Evolutionary conservation across 2,113 vertebrate species (phyloP).

Genomic region (Himantopus leucocephalus): DNA sequence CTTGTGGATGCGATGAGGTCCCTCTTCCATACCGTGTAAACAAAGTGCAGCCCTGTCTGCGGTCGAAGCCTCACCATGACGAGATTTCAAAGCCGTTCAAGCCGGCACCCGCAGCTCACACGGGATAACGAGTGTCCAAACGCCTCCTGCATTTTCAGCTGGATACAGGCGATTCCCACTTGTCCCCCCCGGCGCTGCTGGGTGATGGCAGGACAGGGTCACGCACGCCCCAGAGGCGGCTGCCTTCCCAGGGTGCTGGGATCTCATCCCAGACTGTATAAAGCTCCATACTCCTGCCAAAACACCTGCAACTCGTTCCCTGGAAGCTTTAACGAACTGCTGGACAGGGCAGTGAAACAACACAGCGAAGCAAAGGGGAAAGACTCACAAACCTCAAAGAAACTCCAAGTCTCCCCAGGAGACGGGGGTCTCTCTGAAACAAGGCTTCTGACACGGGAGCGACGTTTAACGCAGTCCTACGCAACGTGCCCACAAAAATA

Average conservation of each 20-base stretch:
- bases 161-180: not conserved
- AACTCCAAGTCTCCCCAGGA: not conserved
- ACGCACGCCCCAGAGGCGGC: not conserved
- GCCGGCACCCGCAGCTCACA: not conserved
- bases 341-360: not conserved
- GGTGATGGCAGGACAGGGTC: not conserved
- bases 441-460: not conserved
- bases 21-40: not conserved
- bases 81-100: not conserved
- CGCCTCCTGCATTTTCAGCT: not conserved
- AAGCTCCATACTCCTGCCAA: too few relatives aligned
- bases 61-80: not conserved
- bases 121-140: not conserved
- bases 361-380: not conserved
- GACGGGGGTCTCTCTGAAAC: not conserved
- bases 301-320: not conserved
- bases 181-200: not conserved
- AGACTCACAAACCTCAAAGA: not conserved
- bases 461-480: not conserved
- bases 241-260: too few relatives aligned
- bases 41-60: not conserved
- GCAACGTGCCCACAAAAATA: not conserved
- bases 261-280: not conserved
- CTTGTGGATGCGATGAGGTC: rapidly evolving
- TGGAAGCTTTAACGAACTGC: not conserved